phyloP scores from a whole-genome alignment of 1,140 invertebrate species.

The Drosophila tsacasi region DNA sequence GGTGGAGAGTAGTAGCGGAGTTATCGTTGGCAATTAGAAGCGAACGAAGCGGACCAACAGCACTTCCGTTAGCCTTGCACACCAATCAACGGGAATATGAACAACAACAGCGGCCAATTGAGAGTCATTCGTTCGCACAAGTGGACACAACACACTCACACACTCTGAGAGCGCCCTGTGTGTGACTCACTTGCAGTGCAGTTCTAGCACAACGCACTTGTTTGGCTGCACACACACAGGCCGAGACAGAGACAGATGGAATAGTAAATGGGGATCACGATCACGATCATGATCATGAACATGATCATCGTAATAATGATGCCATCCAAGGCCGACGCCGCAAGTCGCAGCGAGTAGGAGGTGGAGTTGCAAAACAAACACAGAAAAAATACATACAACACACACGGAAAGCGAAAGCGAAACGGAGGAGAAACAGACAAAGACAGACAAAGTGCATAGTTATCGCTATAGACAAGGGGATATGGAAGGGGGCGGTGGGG shows the following conservation, averaged over 20 bases:
- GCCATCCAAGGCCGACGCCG: conserved; percentile 61
- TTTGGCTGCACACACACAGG: conserved; percentile 29
- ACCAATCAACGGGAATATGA: conserved; percentile 64
- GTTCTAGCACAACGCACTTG: conserved; percentile 36
- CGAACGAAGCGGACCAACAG: conserved; percentile 9
- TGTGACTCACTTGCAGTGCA: conserved; percentile 34
- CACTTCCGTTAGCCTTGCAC: conserved; percentile 81
- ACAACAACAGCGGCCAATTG: conserved; percentile 33
- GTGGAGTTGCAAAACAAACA: conserved; percentile 54
- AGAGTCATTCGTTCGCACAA: conserved; percentile 24
- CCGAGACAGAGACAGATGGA: conserved; percentile 6
- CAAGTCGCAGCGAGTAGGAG: conserved; percentile 22
- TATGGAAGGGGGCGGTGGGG: neutral
- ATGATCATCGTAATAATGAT: conserved; percentile 43
- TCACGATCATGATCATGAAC: conserved; percentile 27
- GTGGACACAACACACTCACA: conserved; percentile 27
- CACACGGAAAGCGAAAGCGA: conserved; percentile 20
- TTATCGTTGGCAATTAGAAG: conserved; percentile 47
- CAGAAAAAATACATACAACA: conserved; percentile 2
- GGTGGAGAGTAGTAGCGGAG: conserved; percentile 2
- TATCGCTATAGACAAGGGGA: conserved; percentile 44
- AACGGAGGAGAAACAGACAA: conserved; percentile 20
- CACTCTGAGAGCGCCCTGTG: neutral
- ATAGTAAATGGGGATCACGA: conserved; percentile 34
- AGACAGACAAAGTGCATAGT: conserved; percentile 47